Conservation (phyloP, 2,113 vertebrate genomes). For the Xenus cinereus region DNA sequence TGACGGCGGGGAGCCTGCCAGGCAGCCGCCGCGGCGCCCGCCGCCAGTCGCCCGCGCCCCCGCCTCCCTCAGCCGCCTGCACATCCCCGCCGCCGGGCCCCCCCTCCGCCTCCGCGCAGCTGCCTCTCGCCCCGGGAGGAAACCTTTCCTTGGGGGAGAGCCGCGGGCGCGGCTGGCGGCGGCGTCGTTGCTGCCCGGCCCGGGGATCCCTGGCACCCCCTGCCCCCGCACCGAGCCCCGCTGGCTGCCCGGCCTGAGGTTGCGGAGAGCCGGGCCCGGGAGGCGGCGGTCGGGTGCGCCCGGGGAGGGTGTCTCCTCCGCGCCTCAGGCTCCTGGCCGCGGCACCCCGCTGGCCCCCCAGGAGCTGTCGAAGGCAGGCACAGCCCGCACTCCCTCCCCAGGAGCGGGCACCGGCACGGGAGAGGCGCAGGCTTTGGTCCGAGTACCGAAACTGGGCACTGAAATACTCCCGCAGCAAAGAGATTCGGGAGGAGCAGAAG, state of each 20-base stretch:
- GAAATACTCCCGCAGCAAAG: background rate
- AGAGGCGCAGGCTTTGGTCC: background rate
- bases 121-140: background rate
- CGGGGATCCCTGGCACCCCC: background rate
- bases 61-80: background rate
- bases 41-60: background rate
- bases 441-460: background rate
- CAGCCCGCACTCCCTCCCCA: background rate
- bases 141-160: background rate
- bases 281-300: background rate
- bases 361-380: background rate
- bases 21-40: background rate
- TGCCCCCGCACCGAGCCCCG: too few species aligned
- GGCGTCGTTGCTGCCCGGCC: too few species aligned
- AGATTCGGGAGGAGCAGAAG: background rate
- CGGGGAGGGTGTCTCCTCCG: background rate
- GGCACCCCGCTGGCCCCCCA: background rate
- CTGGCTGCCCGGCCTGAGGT: background rate
- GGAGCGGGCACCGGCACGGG: background rate
- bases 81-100: background rate
- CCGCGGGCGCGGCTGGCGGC: background rate
- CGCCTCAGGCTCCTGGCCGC: background rate
- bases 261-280: background rate
- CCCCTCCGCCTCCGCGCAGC: background rate
- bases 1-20: background rate